Conservation (phyloP, 2,888 invertebrate genomes). For the Tridacna crocea region DNA sequence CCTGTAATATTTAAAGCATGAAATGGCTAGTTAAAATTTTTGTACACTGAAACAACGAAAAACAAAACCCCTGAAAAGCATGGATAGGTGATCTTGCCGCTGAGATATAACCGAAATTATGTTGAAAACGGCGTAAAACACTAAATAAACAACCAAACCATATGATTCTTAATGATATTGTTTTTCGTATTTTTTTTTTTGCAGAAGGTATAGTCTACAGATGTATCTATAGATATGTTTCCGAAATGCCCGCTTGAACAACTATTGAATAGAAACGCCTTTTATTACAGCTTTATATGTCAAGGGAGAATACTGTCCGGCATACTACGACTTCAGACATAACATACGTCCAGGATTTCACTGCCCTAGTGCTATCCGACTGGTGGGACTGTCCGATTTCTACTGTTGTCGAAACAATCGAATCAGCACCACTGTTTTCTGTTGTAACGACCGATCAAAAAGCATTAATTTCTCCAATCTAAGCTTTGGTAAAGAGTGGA, state of each 20-base stretch:
- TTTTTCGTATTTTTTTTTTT: too few relatives aligned
- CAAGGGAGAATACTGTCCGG: constrained; percentile 9
- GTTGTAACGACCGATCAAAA: constrained; percentile 12
- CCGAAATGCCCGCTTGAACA: not conserved
- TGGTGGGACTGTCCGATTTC: constrained; percentile 16
- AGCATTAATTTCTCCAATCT: constrained; percentile 4
- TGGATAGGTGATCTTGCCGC: too few relatives aligned
- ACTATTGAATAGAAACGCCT: not conserved
- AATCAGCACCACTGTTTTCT: not conserved
- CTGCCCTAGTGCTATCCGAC: constrained; percentile 9
- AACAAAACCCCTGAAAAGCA: too few relatives aligned
- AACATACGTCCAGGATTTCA: constrained; percentile 3
- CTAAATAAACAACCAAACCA: too few relatives aligned
- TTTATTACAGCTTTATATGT: not conserved
- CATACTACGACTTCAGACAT: constrained; percentile 11
- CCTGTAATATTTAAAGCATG: too few relatives aligned
- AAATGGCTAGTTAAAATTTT: too few relatives aligned
- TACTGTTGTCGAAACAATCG: constrained; percentile 17
- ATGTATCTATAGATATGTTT: too few relatives aligned
- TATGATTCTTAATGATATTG: too few relatives aligned
- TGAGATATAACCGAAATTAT: too few relatives aligned
- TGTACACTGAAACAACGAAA: too few relatives aligned
- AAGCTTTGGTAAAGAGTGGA: constrained; percentile 10
- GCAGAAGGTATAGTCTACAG: too few relatives aligned
- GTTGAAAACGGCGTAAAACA: too few relatives aligned